Conservation (phyloP, 2,888 invertebrate species). For the Acanthosoma haemorrhoidale region DNA sequence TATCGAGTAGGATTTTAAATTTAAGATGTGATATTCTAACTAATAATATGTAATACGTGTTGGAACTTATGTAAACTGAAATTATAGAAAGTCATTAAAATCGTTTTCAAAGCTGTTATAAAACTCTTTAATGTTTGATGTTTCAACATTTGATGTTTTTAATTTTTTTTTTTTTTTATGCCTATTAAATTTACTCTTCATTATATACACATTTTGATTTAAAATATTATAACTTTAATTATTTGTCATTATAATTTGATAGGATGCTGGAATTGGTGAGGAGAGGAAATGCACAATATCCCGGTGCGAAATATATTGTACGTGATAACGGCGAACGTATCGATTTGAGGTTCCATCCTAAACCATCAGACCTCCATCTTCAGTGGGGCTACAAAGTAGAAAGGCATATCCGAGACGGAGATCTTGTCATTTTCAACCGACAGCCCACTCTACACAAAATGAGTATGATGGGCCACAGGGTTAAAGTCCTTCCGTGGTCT, state of each 20-base stretch:
- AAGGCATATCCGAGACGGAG: constrained; percentile 94
- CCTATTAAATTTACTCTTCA: not conserved
- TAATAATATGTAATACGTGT: too few relatives aligned
- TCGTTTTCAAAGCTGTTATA: too few relatives aligned
- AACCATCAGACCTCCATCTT: constrained; percentile 91
- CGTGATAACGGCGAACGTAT: constrained; percentile 98
- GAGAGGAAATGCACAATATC: constrained; percentile 96
- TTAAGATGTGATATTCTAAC: too few relatives aligned
- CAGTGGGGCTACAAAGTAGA: constrained; percentile 93
- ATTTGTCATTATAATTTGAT: constrained; percentile 33
- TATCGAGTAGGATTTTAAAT: too few relatives aligned
- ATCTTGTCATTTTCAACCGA: constrained; percentile 97
- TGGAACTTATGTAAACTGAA: too few relatives aligned
- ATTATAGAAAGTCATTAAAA: too few relatives aligned
- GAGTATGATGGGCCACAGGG: constrained; percentile 99
- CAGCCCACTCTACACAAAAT: constrained; percentile 99
- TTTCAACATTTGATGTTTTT: not conserved
- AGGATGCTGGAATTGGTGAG: constrained; percentile 87
- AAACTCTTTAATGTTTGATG: too few relatives aligned
- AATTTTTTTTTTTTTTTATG: not conserved
- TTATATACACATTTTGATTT: too few relatives aligned
- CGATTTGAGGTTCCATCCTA: constrained; percentile 96
- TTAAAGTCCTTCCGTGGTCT: constrained; percentile 97
- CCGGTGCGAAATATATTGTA: constrained; percentile 98
- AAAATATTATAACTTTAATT: not conserved